phyloP scores from a whole-genome alignment of 1,140 invertebrate genomes.

The Chironomus striatipennis region DNA sequence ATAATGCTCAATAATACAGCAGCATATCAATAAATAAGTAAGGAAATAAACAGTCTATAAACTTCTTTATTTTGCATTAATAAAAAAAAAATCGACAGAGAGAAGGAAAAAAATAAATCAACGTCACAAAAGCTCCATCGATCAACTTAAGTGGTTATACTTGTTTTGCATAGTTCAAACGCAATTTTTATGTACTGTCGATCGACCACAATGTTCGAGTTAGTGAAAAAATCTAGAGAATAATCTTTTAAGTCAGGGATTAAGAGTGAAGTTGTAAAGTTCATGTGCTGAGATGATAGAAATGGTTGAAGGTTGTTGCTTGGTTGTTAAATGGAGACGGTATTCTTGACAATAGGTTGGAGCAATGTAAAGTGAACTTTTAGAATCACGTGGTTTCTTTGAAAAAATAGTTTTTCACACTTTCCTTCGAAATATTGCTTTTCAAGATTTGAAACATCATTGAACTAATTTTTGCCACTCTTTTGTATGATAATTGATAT shows the following conservation, averaged over 20 bases:
- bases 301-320: background rate
- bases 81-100: background rate
- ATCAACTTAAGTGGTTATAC: constrained; percentile 17
- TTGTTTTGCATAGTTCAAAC: constrained; percentile 18
- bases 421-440: too few relatives aligned
- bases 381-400: too few relatives aligned
- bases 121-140: constrained; percentile 14
- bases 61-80: constrained; percentile 13
- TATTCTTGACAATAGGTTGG: background rate
- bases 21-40: background rate
- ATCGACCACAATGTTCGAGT: background rate
- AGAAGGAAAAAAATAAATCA: constrained; percentile 2
- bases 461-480: too few relatives aligned
- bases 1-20: too few relatives aligned
- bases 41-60: background rate
- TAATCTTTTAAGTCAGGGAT: too few relatives aligned
- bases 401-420: too few relatives aligned
- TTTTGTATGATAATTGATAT: too few relatives aligned
- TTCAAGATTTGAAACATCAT: too few relatives aligned
- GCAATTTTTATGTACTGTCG: constrained; percentile 12
- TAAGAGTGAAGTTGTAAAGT: too few relatives aligned
- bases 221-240: too few relatives aligned
- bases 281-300: too few relatives aligned
- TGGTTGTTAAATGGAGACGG: background rate
- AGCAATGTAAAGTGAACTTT: background rate